Conservation (phyloP, 2,797 vertebrate genomes). For the Chelidonichthys spinosus region DNA sequence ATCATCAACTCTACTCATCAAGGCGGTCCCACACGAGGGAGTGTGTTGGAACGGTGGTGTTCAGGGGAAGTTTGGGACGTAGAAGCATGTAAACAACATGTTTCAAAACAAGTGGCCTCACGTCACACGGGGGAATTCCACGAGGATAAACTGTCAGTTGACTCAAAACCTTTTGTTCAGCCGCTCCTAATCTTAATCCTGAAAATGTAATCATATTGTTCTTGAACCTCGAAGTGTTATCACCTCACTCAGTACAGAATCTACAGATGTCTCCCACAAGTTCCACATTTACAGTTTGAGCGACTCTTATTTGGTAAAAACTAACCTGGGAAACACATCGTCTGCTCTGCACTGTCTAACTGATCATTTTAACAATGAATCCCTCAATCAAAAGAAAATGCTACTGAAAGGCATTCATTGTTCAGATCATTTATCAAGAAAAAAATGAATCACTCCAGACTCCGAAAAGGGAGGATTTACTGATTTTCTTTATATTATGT, state of each 20-base stretch:
- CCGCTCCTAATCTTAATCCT: conserved; percentile 61
- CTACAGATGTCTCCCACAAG: not conserved
- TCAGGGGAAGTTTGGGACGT: not conserved
- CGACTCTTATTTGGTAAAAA: not conserved
- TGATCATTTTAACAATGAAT: not conserved
- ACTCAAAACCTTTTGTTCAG: conserved; percentile 54
- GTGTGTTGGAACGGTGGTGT: not conserved
- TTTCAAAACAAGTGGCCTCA: conserved; percentile 29
- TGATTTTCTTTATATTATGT: not conserved
- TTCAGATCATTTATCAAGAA: not conserved
- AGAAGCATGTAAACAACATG: conserved; percentile 34
- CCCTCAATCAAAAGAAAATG: not conserved
- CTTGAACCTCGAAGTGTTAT: conserved; percentile 29
- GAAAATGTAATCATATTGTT: conserved; percentile 51
- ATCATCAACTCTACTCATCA: not conserved
- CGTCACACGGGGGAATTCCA: conserved; percentile 64
- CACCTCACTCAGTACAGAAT: not conserved
- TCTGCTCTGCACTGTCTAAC: not conserved
- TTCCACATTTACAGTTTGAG: not conserved
- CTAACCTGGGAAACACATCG: conserved; percentile 1
- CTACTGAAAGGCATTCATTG: not conserved
- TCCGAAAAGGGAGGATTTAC: not conserved
- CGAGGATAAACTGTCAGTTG: conserved; percentile 66
- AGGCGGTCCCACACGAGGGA: not conserved
- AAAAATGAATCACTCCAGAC: not conserved